These are phyloP conservation scores for Papilio polytes DNA, from an alignment of 1,140 invertebrate species.

Conservation along the genomic window DNA sequence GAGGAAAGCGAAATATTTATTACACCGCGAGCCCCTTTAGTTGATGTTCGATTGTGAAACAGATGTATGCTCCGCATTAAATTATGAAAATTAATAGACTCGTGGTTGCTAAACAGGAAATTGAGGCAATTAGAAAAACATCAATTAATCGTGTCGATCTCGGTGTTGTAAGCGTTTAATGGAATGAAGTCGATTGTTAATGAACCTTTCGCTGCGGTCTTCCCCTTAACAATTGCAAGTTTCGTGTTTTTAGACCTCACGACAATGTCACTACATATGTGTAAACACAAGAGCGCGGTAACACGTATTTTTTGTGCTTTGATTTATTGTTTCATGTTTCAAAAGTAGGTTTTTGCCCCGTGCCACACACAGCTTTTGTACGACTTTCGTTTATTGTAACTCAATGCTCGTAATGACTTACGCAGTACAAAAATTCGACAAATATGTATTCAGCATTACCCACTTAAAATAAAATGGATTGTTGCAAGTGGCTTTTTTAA, in stretches of 20 bases:
- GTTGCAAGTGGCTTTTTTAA: not conserved
- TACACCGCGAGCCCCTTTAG: conserved; percentile 62
- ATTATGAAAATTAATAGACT: conserved; percentile 38
- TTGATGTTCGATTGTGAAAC: conserved; percentile 41
- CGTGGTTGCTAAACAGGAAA: conserved; percentile 34
- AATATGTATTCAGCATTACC: conserved; percentile 25
- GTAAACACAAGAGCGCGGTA: conserved; percentile 74
- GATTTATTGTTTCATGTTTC: conserved; percentile 80
- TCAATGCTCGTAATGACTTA: conserved; percentile 35
- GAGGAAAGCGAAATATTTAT: conserved; percentile 75
- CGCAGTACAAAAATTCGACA: conserved; percentile 12
- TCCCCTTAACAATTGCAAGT: conserved; percentile 58
- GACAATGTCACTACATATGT: conserved; percentile 67
- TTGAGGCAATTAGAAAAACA: conserved; percentile 38
- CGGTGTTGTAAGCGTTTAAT: conserved; percentile 12
- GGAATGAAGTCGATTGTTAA: conserved; percentile 16
- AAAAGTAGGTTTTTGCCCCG: conserved; percentile 73
- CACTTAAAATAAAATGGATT: conserved; percentile 20
- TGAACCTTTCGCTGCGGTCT: conserved; percentile 38
- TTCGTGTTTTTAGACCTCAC: conserved; percentile 53
- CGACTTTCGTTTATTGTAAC: conserved; percentile 40
- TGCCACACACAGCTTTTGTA: conserved; percentile 72
- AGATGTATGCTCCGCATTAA: conserved; percentile 14
- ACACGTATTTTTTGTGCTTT: conserved; percentile 80
- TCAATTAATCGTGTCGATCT: conserved; percentile 36